Conservation (phyloP, 2,888 invertebrate species). For the Odontomyia ornata region DNA sequence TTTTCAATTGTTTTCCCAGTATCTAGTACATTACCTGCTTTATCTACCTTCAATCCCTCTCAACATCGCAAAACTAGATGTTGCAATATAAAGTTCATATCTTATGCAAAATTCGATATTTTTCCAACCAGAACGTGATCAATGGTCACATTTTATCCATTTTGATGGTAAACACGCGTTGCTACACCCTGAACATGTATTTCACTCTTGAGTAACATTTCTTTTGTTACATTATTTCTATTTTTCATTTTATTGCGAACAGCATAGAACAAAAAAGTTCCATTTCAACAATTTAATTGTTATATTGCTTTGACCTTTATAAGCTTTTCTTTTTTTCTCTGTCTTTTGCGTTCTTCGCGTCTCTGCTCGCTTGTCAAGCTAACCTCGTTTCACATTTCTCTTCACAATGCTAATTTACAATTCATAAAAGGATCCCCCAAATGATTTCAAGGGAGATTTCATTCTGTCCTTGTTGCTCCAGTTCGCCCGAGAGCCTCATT, state of each 20-base stretch:
- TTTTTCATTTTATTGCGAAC: background rate
- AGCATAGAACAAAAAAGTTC: constrained; percentile 1
- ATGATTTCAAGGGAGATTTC: background rate
- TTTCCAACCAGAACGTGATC: no score
- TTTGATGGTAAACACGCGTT: no score
- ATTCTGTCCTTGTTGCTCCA: background rate
- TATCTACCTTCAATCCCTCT: no score
- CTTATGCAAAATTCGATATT: no score
- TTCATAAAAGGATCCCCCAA: background rate
- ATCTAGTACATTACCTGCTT: no score
- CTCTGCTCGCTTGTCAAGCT: background rate
- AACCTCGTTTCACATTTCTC: constrained; percentile 7
- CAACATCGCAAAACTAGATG: no score
- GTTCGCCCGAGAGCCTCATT: background rate
- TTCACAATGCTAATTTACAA: background rate
- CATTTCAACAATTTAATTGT: background rate
- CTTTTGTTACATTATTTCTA: background rate
- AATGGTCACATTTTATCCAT: no score
- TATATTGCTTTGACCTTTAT: constrained; percentile 1
- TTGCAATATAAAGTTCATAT: no score
- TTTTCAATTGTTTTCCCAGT: no score
- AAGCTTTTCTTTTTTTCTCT: background rate
- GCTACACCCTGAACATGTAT: no score
- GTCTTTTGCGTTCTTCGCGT: background rate
- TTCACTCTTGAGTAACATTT: background rate